Conservation (phyloP, 2,888 invertebrate species). For the Tetragonisca angustula region DNA sequence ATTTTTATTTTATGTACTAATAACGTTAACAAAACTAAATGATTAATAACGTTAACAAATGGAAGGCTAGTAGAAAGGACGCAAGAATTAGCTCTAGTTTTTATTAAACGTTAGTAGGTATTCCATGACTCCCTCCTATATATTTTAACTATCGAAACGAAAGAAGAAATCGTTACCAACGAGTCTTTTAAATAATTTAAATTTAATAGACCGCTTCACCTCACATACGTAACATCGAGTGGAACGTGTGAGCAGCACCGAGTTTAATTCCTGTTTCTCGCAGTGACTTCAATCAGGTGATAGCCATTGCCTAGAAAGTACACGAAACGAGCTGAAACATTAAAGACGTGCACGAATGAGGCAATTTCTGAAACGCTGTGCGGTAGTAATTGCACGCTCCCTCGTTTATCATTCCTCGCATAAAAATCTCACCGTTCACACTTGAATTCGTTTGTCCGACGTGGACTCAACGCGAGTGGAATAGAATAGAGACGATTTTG, state of each 20-base stretch:
- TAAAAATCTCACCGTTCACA: not conserved
- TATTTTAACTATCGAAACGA: not conserved
- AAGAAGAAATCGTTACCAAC: not conserved
- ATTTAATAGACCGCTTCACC: not conserved
- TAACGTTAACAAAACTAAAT: too few species aligned
- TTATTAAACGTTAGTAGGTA: too few species aligned
- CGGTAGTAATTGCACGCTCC: not conserved
- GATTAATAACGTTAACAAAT: too few species aligned
- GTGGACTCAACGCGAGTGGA: not conserved
- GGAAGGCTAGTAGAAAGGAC: too few species aligned
- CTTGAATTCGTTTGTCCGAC: not conserved
- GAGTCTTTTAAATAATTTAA: not conserved
- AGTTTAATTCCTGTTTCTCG: not conserved
- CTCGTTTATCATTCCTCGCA: too few species aligned
- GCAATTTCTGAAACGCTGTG: constrained; percentile 4
- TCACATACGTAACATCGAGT: not conserved
- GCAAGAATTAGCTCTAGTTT: too few species aligned
- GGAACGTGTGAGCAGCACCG: not conserved
- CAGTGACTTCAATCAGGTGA: constrained; percentile 11
- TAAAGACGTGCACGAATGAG: not conserved
- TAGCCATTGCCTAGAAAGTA: not conserved
- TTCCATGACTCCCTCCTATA: too few species aligned
- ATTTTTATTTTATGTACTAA: too few species aligned
- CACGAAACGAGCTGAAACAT: constrained; percentile 5
- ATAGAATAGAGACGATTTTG: not conserved